A percentile compares a stretch with the other conserved stretches of the same genome.
Conservation (phyloP, 2,888 invertebrate genomes). For the Heliconius charithonia region DNA sequence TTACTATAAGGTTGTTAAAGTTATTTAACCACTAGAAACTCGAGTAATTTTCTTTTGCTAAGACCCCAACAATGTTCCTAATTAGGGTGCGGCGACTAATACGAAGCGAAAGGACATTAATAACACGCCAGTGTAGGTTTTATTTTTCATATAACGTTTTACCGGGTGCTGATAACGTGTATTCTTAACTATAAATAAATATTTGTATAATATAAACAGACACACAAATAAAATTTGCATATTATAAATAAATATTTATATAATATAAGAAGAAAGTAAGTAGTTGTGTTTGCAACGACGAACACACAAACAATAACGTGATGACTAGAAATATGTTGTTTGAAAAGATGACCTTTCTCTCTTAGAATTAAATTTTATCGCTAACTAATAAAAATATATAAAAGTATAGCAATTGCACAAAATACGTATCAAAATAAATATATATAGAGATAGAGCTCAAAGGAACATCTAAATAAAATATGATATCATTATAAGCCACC, state of each 20-base stretch:
- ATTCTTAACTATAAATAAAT: slow-evolving; percentile 7
- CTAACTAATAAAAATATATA: not conserved
- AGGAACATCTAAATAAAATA: not conserved
- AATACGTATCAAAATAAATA: not conserved
- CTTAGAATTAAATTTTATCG: too few relatives aligned
- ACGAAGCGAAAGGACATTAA: slow-evolving; percentile 31
- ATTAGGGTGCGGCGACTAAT: slow-evolving; percentile 32
- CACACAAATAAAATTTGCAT: not conserved
- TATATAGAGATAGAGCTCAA: not conserved
- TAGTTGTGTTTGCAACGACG: too few relatives aligned
- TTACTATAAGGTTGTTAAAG: slow-evolving; percentile 31
- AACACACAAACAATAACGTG: too few relatives aligned
- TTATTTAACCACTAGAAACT: slow-evolving; percentile 31
- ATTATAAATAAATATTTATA: too few relatives aligned
- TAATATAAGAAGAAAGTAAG: not conserved
- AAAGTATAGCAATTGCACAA: not conserved
- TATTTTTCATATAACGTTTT: slow-evolving; percentile 28
- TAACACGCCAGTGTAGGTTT: slow-evolving; percentile 30
- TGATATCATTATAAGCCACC: not conserved
- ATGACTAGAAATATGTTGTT: too few relatives aligned
- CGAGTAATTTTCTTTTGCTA: slow-evolving; percentile 30
- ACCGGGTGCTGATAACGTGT: slow-evolving; percentile 13
- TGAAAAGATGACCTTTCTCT: too few relatives aligned
- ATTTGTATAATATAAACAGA: not conserved
- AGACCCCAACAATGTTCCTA: slow-evolving; percentile 33